Base-by-base conservation (phyloP, 2,888 invertebrate species). In the Melieria omissa region DNA sequence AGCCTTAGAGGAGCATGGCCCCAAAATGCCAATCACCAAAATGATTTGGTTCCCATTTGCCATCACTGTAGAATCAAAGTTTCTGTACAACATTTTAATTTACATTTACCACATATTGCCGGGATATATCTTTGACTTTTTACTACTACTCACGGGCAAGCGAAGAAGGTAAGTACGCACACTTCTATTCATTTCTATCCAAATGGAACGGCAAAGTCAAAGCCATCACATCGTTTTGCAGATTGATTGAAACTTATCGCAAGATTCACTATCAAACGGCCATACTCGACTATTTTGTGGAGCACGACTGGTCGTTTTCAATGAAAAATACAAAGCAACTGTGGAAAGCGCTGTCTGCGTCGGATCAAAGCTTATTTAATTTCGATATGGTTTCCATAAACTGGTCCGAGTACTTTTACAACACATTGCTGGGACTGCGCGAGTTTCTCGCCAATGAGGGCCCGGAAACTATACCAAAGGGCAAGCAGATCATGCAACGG, bases 191-290 rank as follows among this genome's bases (percentile, higher is more conserved):
- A n/a, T 1, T 10, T 57, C 0, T 16, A 29, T 47, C 29, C 29
- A 5, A 61, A 8, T n/a, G 60, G 7, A 44, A 12, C 7, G 9
- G 4, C 41, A 41, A 5, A 61, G 5, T 44, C n/a, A n/a, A 44
- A 0, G 3, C 1, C 10, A 3, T 47, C 55, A 16, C n/a, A 8
- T 61, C 12, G 29, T 42, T 5, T n/a, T 71, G 41, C 44, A 95
- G 93, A 86, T 90, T 95, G 89, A 87, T 94, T 77, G 92, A 91
- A 78, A 90, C 93, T 63, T 96, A 96, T 85, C 89, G 88, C 73
- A 95, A 94, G 84, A 90, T 96, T 63, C 93, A 95, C 84, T 93
- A 92, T 84, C 93, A 95, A 75, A 89, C 92, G 5, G 89, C 91
- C 3, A 91, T 93, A 0, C 82, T 97, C 29, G 88, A 91, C 0